Percentiles rank a stretch among this genome's conserved stretches.
phyloP scores from a whole-genome alignment of 2,888 invertebrate genomes.

The Rhorus exstirpatorius region DNA sequence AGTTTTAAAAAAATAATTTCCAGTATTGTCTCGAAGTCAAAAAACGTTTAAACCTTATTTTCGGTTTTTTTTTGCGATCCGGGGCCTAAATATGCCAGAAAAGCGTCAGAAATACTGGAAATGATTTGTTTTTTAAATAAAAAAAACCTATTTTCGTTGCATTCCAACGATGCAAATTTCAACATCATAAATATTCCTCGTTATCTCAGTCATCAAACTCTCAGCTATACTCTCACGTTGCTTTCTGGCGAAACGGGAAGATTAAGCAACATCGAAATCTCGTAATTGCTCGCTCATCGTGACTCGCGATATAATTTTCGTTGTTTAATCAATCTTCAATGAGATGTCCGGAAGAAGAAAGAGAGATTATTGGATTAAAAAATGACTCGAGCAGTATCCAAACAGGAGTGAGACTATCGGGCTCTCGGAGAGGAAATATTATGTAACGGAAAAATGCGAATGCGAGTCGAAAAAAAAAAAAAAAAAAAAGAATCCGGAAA shows the following conservation, averaged over 20 bases:
- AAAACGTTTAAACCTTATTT: too few species aligned
- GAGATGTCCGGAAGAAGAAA: not conserved
- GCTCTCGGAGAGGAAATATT: slow-evolving; percentile 34
- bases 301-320: slow-evolving; percentile 2
- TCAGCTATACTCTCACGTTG: not conserved
- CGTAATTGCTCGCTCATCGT: slow-evolving; percentile 1
- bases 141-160: too few species aligned
- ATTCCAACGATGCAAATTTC: too few species aligned
- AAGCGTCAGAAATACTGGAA: too few species aligned
- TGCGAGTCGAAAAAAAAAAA: not conserved
- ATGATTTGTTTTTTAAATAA: too few species aligned
- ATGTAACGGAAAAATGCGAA: slow-evolving; percentile 3
- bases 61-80: too few species aligned
- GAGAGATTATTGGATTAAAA: not conserved
- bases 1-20: too few species aligned
- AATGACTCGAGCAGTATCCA: not conserved
- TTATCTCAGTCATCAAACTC: slow-evolving; percentile 29
- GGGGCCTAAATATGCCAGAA: too few species aligned
- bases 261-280: not conserved
- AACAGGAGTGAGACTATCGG: not conserved
- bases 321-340: not conserved
- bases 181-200: slow-evolving; percentile 19
- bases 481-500: not conserved
- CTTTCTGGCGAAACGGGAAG: not conserved
- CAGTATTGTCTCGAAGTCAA: too few species aligned